Evolutionary conservation across 2,797 vertebrate species (phyloP).

Genomic region (Galagoides demidoff): DNA sequence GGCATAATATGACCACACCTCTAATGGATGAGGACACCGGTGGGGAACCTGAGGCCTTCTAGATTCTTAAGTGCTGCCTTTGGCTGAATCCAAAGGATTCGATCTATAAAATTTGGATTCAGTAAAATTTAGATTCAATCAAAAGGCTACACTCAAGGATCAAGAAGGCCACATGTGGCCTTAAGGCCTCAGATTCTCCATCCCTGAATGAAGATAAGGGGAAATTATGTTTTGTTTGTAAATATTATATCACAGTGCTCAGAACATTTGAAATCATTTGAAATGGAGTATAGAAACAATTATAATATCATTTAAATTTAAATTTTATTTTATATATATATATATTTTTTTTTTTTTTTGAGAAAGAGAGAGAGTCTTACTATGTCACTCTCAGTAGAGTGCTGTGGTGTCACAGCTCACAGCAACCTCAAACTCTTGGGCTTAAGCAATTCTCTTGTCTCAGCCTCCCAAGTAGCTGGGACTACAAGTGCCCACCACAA

Average conservation of each 20-base stretch:
- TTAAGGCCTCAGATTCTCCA: background rate
- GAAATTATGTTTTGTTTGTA: background rate
- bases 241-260: background rate
- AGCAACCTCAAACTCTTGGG: too few relatives aligned
- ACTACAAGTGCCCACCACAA: too few relatives aligned
- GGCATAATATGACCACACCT: background rate
- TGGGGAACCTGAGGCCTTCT: background rate
- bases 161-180: background rate
- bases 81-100: background rate
- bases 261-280: conserved; percentile 42
- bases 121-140: background rate
- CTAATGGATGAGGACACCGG: background rate
- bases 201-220: background rate
- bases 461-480: too few relatives aligned
- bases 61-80: background rate
- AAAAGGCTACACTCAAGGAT: background rate
- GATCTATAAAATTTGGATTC: background rate
- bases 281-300: background rate
- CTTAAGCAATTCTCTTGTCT: too few relatives aligned
- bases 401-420: too few relatives aligned
- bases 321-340: too few relatives aligned
- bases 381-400: too few relatives aligned
- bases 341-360: too few relatives aligned
- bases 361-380: too few relatives aligned
- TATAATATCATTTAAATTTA: too few relatives aligned